Conservation (phyloP, 2,797 vertebrate genomes). For the Cyclura pinguis region DNA sequence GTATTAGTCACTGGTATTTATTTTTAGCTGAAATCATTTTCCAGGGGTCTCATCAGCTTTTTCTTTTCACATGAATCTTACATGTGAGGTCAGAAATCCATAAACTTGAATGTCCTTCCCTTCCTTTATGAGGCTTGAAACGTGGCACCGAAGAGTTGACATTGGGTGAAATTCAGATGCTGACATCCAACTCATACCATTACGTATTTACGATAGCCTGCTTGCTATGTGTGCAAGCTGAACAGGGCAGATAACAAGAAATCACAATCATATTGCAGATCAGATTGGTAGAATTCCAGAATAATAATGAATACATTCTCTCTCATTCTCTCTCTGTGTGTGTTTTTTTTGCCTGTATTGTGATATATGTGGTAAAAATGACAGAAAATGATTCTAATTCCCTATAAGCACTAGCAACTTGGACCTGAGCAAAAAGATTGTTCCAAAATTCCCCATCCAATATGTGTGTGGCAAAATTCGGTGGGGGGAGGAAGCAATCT, state of each 20-base stretch:
- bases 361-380: too few species aligned
- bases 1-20: not conserved
- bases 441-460: not conserved
- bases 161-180: not conserved
- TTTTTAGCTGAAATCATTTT: not conserved
- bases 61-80: not conserved
- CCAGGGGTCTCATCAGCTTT: not conserved
- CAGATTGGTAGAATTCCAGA: not conserved
- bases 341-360: too few species aligned
- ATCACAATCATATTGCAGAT: not conserved
- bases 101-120: not conserved
- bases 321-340: not conserved
- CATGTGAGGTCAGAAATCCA: too few species aligned
- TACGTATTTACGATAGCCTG: not conserved
- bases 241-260: not conserved
- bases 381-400: not conserved
- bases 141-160: not conserved
- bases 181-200: not conserved
- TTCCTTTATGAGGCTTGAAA: not conserved
- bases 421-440: not conserved
- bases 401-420: not conserved
- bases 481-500: too few species aligned
- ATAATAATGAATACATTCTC: not conserved
- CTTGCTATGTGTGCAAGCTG: not conserved
- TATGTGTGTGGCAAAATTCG: not conserved